Evolutionary conservation across 2,888 invertebrate genomes (phyloP).

Genomic region (Seira ritae): DNA sequence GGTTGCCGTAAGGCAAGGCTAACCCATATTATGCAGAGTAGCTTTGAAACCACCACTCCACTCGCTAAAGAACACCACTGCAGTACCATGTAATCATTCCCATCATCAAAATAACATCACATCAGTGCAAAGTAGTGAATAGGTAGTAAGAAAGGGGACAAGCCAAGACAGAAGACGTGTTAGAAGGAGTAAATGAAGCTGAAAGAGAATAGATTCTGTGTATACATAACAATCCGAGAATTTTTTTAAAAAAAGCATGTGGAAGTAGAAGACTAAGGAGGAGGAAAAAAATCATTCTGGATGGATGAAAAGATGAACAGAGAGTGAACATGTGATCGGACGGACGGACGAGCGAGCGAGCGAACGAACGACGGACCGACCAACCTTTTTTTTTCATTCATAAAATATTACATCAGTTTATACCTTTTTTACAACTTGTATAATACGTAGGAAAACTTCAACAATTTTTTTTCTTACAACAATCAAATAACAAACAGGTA

Average conservation of each 20-base stretch:
- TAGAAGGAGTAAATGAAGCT: slow-evolving; percentile 60
- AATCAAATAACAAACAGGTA: slow-evolving; percentile 38
- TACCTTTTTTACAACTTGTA: slow-evolving; percentile 34
- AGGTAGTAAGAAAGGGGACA: slow-evolving; percentile 32
- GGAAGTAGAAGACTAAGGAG: not conserved
- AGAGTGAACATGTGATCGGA: slow-evolving; percentile 58
- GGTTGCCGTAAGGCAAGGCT: no score
- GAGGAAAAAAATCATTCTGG: slow-evolving; percentile 49
- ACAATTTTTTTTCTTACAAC: not conserved
- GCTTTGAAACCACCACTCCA: slow-evolving; percentile 35
- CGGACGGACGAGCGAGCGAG: no score
- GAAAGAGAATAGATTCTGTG: slow-evolving; percentile 24
- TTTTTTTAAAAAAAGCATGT: slow-evolving; percentile 4
- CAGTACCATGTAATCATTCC: slow-evolving; percentile 35
- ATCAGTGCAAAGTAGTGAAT: no score
- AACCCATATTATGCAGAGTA: slow-evolving; percentile 35
- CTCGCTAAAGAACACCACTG: slow-evolving; percentile 31
- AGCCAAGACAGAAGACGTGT: slow-evolving; percentile 25
- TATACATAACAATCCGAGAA: no score
- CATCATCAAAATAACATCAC: slow-evolving; percentile 23
- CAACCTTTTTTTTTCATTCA: slow-evolving; percentile 42
- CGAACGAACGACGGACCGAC: no score
- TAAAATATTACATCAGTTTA: slow-evolving; percentile 60
- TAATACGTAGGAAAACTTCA: not conserved
- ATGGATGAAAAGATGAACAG: slow-evolving; percentile 29